Base-by-base conservation (phyloP, 2,113 vertebrate species). In the Osmerus mordax region DNA sequence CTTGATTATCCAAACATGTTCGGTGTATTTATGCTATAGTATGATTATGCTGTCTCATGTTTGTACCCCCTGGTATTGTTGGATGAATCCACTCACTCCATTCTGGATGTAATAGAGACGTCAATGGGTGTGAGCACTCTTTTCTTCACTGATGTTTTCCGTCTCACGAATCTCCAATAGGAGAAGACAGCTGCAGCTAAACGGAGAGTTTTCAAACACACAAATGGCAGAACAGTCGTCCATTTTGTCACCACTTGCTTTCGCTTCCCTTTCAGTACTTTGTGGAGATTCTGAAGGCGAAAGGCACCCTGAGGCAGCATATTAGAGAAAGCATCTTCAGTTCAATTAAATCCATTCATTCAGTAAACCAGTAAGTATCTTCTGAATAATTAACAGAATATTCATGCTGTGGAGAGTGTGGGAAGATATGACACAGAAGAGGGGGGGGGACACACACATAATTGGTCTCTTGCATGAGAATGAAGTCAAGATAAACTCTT, bases 311-410 rank as follows among this genome's bases (percentile, higher is more conserved):
- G 82, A 92, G 83, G 83, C 91, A 92, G 70, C 85, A 92, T 65
- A 88, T 93, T 73, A 90, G 90, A 86, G 93, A 95, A 81, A 89
- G 81, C 68, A 90, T 98, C 86, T 98, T 98, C 89, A 95, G 95
- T 83, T 91, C 91, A 78, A 91, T 96, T 89, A 94, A 96, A 90
- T 87, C 88, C 80, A 94, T 98, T 89, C 89, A 93, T 83, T 90
- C 89, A 1, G 87, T 93, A 82, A 98, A 94, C 87, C 92, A 93
- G 97, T 98, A 94, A 97, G 96, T 95, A 88, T 90, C 90, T 80
- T 87, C 85, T 94, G 83, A 93, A 93, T 93, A 91, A 93, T 94
- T 93, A 83, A 92, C 86, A 83, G 69, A 86, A 88, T 86, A 89
- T 89, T 85, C 83, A 72, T 83, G 81, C 80, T 88, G 76, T 68